Base-by-base conservation (phyloP, 2,113 vertebrate species). In the Triplophysa siluroides region DNA sequence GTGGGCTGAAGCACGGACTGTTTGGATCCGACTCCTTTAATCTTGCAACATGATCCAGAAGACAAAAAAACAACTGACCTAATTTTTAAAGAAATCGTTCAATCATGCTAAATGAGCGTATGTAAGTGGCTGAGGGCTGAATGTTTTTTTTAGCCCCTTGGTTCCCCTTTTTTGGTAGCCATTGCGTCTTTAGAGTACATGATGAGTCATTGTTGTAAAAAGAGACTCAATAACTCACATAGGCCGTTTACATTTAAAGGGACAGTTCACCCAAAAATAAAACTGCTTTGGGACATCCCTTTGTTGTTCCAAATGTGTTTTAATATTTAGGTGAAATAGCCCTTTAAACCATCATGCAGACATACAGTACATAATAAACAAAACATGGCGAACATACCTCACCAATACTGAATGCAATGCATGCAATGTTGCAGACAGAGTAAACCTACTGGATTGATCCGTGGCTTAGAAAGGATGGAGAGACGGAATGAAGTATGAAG, bases 151-250 rank as follows among this genome's bases (percentile, higher is more conserved):
- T 33, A 52, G 52, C n/a, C 33, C 5, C n/a, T 7, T 38, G 21
- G 50, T 52, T 73, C 61, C 78, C 79, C 79, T 75, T 81, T 81
- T 81, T 81, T 76, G 72, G 78, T 58, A 79, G 65, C 29, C 18
- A 56, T n/a, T 33, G 45, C 56, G 4, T 79, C 62, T 72, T 78
- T 69, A 29, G 61, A 18, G 47, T 23, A 68, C 60, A 73, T 23
- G 69, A 67, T 79, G 60, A 76, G 79, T 81, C 71, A 81, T 65
- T 58, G 78, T 52, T 73, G 29, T 50, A 11, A 29, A 50, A 64
- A 19, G 70, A 18, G 45, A 41, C 38, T 58, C 23, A 70, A 68
- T 60, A 38, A 24, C 61, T 41, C 8, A 50, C 47, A 76, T 10
- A 79, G 16, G 29, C 61, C 16, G 38, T 19, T 52, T 71, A 43